A percentile compares a stretch with the other conserved stretches of the same genome.
phyloP scores from a whole-genome alignment of 2,797 vertebrate genomes.

The Microctenopoma lineatum region DNA sequence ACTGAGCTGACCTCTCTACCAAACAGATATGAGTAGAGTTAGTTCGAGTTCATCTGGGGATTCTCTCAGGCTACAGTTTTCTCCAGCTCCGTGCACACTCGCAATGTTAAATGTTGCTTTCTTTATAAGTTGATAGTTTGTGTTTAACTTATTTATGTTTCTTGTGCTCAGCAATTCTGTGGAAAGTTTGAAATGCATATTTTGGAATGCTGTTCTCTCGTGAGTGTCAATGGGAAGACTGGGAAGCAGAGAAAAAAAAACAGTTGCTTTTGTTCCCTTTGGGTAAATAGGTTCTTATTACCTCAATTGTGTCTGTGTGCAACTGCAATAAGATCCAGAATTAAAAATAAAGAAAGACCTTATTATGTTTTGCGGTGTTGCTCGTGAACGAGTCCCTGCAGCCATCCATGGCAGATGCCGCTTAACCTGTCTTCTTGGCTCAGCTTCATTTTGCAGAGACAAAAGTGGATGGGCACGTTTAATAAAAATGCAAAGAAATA shows the following conservation, averaged over 20 bases:
- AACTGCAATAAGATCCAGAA: background rate
- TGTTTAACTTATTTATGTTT: conserved; percentile 6
- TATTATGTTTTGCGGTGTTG: background rate
- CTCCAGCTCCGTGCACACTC: background rate
- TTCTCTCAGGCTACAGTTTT: background rate
- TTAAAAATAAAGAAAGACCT: background rate
- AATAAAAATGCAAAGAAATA: background rate
- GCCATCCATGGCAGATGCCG: background rate
- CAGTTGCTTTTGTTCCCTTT: too few species aligned
- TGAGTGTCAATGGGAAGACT: background rate
- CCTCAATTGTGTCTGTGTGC: background rate
- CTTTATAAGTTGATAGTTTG: conserved; percentile 2
- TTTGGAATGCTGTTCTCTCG: conserved; percentile 4
- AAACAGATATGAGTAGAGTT: background rate
- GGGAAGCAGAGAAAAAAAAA: too few species aligned
- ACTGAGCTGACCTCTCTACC: background rate
- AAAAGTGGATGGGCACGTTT: background rate
- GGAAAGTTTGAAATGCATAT: background rate
- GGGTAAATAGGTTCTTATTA: background rate
- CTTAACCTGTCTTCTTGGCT: background rate
- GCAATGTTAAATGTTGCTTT: conserved; percentile 1
- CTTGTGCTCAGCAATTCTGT: conserved; percentile 7
- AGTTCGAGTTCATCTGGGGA: background rate
- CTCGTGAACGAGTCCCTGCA: background rate
- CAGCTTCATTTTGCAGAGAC: background rate